Evolutionary conservation across 2,797 vertebrate species (phyloP).

Genomic region (Simalia tracyae): DNA sequence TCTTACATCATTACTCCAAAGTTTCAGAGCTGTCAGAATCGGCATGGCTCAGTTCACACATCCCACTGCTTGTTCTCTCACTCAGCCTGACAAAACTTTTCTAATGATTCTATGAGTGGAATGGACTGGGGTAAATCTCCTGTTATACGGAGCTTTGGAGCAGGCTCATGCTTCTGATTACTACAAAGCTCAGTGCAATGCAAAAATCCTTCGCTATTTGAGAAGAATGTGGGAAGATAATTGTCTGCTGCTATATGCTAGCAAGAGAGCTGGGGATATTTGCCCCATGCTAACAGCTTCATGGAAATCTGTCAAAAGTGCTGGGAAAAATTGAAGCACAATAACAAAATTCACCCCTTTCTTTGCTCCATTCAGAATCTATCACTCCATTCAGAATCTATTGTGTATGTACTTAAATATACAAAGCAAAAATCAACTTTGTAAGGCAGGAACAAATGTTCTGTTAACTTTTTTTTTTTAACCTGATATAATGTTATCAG

Average conservation of each 20-base stretch:
- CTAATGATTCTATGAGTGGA: background rate
- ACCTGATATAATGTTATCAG: background rate
- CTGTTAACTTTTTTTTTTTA: background rate
- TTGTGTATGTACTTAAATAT: background rate
- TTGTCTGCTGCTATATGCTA: background rate
- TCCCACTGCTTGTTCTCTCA: background rate
- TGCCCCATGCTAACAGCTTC: background rate
- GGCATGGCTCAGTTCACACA: background rate
- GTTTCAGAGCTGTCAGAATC: background rate
- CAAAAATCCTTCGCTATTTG: background rate
- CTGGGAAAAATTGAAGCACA: background rate
- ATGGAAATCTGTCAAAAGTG: background rate
- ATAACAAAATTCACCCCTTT: background rate
- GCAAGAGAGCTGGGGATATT: background rate
- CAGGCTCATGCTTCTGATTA: background rate
- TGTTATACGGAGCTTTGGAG: background rate
- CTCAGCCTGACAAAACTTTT: background rate
- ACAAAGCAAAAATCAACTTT: background rate
- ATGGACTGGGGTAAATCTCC: background rate
- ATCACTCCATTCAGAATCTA: background rate
- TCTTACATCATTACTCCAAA: background rate
- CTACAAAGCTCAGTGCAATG: background rate
- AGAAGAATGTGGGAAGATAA: background rate
- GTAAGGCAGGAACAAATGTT: background rate
- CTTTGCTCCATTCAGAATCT: background rate